Conservation (phyloP, 2,113 vertebrate genomes). For the Willisornis vidua region DNA sequence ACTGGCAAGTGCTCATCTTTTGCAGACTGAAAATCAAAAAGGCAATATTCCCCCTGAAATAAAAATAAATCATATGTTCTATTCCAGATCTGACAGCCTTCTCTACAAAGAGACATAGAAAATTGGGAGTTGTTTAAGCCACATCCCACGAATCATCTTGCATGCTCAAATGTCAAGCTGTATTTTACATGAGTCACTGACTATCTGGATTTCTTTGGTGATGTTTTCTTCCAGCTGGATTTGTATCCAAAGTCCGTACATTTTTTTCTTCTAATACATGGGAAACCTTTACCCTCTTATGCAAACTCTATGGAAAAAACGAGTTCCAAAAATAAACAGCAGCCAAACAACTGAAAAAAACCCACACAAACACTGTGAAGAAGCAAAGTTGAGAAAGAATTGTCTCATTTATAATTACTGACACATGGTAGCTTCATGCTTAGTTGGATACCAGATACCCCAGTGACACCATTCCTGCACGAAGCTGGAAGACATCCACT, state of each 20-base stretch:
- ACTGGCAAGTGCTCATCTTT: background rate
- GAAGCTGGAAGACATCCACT: background rate
- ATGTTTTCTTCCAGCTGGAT: background rate
- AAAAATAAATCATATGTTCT: conserved; percentile 2
- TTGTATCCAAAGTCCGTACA: background rate
- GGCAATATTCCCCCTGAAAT: background rate
- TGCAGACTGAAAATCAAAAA: conserved; percentile 1
- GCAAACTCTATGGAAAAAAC: background rate
- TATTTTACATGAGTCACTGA: background rate
- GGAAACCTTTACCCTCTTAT: background rate
- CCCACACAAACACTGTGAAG: background rate
- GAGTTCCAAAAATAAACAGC: background rate
- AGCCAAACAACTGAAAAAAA: background rate
- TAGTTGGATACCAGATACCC: background rate
- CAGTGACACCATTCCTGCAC: background rate
- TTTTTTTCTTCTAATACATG: background rate
- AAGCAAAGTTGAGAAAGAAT: background rate
- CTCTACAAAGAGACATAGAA: background rate
- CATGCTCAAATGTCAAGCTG: background rate
- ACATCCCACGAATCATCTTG: conserved; percentile 11
- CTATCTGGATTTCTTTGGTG: background rate
- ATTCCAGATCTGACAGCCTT: background rate
- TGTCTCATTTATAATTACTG: background rate
- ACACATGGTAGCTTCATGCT: background rate
- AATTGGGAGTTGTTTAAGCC: background rate